Conservation (phyloP, 2,797 vertebrate species). For the Paedocypris micromegethes region DNA sequence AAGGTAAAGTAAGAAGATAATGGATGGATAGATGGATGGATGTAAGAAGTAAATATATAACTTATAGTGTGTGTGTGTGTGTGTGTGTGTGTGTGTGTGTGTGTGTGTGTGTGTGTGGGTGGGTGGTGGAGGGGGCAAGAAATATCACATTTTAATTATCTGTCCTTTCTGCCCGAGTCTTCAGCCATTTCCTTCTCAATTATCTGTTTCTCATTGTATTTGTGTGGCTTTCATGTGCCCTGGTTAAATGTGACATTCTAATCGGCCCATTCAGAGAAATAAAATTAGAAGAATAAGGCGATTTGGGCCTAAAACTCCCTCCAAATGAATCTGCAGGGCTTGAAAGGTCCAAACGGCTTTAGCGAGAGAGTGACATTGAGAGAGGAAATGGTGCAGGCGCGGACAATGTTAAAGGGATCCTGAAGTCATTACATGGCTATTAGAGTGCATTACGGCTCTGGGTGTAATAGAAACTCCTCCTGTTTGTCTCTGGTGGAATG, state of each 20-base stretch:
- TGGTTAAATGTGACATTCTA: conserved; percentile 18
- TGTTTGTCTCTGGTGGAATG: conserved; percentile 46
- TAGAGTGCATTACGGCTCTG: conserved; percentile 42
- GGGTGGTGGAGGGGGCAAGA: conserved; percentile 20
- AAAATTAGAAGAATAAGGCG: conserved; percentile 39
- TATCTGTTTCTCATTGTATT: conserved; percentile 18
- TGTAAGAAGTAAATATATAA: too few species aligned
- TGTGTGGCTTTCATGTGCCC: conserved; percentile 16
- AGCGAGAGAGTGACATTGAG: conserved; percentile 37
- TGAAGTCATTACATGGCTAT: conserved; percentile 46
- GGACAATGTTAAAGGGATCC: conserved; percentile 33
- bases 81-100: background rate
- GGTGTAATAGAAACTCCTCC: conserved; percentile 40
- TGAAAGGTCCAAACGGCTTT: conserved; percentile 37
- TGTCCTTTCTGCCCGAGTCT: background rate
- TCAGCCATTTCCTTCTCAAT: background rate
- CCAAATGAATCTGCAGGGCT: conserved; percentile 38
- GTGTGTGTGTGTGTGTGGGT: too few species aligned
- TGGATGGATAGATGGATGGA: too few species aligned
- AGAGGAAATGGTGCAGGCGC: conserved; percentile 25
- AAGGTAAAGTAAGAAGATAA: too few species aligned
- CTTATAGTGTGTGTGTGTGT: too few species aligned
- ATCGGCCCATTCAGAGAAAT: conserved; percentile 20
- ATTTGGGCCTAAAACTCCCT: conserved; percentile 33
- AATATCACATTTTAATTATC: background rate